These are phyloP conservation scores for Tenebrio molitor DNA, from an alignment of 1,140 invertebrate genomes.

Conservation along the genomic window DNA sequence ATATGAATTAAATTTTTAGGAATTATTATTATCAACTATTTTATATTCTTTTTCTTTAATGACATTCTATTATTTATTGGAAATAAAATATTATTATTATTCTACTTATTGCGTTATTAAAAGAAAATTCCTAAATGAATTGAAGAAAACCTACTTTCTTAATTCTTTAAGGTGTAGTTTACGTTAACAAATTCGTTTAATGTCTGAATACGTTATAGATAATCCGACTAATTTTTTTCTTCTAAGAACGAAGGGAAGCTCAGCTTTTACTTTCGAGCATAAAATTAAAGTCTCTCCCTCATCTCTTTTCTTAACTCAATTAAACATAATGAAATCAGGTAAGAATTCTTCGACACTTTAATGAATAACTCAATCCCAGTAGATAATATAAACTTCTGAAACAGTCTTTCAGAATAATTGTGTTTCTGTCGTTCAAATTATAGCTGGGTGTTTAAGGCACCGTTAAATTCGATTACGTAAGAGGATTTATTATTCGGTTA, in stretches of 20 bases:
- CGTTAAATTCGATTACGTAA: conserved; percentile 34
- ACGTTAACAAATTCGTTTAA: too few relatives aligned
- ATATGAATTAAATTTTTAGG: too few relatives aligned
- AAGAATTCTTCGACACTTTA: conserved; percentile 39
- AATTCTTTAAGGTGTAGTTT: too few relatives aligned
- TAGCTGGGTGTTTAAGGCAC: conserved; percentile 13
- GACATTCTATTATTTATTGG: too few relatives aligned
- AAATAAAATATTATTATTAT: too few relatives aligned
- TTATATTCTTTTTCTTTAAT: too few relatives aligned
- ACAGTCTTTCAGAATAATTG: conserved; percentile 36
- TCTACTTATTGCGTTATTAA: too few relatives aligned
- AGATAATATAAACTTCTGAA: conserved; percentile 39
- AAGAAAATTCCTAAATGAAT: too few relatives aligned
- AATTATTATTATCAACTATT: too few relatives aligned
- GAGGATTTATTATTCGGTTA: conserved; percentile 28
- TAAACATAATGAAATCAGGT: conserved; percentile 40
- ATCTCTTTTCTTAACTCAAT: conserved; percentile 40
- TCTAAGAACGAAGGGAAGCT: neutral
- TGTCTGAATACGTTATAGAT: neutral
- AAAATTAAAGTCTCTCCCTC: conserved; percentile 32
- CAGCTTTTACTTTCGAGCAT: conserved; percentile 10
- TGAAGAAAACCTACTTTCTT: too few relatives aligned
- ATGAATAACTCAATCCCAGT: conserved; percentile 37
- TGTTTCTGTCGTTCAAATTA: conserved; percentile 38
- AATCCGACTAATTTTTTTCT: conserved; percentile 15